These are phyloP conservation scores for Ametastegia equiseti DNA, from an alignment of 2,888 invertebrate genomes.

Conservation along the genomic window DNA sequence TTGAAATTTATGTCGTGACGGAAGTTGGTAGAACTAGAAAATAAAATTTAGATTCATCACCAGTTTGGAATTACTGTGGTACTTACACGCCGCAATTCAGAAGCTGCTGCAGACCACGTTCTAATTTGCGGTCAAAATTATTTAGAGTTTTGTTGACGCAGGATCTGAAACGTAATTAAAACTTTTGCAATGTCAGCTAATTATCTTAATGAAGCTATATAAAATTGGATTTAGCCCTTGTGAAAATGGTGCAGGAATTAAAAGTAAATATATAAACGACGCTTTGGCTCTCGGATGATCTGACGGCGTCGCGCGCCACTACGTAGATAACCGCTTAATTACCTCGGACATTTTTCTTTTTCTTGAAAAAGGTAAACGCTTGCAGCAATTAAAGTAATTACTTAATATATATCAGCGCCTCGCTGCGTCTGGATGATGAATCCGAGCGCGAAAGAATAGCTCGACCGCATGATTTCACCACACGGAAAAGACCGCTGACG, in stretches of 20 bases:
- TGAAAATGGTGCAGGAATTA: conserved; percentile 43
- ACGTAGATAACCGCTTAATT: conserved; percentile 39
- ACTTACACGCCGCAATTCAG: background rate
- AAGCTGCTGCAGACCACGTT: background rate
- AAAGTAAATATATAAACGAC: conserved; percentile 30
- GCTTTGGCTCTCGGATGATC: conserved; percentile 31
- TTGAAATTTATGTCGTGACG: background rate
- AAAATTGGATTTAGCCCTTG: conserved; percentile 38
- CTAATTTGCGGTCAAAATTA: conserved; percentile 45
- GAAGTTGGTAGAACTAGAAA: background rate
- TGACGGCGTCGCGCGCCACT: conserved; percentile 9
- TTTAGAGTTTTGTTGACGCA: conserved; percentile 24
- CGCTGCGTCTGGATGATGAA: conserved; percentile 23
- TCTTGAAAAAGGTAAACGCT: conserved; percentile 44
- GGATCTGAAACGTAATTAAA: conserved; percentile 36
- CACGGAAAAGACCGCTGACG: background rate
- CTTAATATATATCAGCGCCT: conserved; percentile 35
- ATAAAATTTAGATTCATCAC: conserved; percentile 5
- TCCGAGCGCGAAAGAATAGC: conserved; percentile 25
- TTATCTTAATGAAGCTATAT: conserved; percentile 41
- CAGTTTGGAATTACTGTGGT: conserved; percentile 10
- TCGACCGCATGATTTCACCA: conserved; percentile 23
- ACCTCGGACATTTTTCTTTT: conserved; percentile 42
- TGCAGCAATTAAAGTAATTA: conserved; percentile 40
- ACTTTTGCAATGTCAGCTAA: conserved; percentile 31